phyloP scores from a whole-genome alignment of 2,888 invertebrate genomes.

The Agrochola circellaris region DNA sequence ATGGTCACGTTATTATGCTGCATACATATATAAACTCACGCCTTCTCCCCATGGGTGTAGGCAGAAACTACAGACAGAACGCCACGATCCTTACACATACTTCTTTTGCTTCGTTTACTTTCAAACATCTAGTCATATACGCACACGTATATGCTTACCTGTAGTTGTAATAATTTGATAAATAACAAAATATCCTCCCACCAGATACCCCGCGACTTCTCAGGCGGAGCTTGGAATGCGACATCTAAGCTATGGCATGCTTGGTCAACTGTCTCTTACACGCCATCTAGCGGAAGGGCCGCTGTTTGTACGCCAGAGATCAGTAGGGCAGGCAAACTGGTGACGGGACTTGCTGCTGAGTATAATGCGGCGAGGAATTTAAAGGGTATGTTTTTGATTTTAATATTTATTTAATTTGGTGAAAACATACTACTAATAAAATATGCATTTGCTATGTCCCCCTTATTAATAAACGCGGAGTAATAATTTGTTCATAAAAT shows the following conservation, averaged over 20 bases:
- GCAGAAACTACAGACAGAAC: too few species aligned
- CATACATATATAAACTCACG: neutral
- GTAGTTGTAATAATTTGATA: neutral
- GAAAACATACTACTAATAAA: too few species aligned
- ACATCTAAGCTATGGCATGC: constrained; percentile 82
- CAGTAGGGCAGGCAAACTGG: constrained; percentile 53
- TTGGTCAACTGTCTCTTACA: constrained; percentile 78
- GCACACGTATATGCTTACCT: too few species aligned
- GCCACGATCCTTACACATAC: neutral
- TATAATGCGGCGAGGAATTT: constrained; percentile 69
- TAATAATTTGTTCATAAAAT: too few species aligned
- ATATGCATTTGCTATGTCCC: too few species aligned
- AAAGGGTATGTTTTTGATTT: constrained; percentile 65
- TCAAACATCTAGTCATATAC: neutral
- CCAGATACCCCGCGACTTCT: constrained; percentile 80
- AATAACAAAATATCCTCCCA: neutral
- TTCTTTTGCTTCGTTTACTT: neutral
- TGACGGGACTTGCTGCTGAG: constrained; percentile 69
- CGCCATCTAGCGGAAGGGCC: constrained; percentile 55
- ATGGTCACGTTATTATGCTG: too few species aligned
- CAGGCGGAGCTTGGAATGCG: constrained; percentile 77
- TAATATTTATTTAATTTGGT: too few species aligned
- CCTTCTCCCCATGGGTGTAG: neutral
- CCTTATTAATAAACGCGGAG: too few species aligned
- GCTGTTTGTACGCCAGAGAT: constrained; percentile 78